Percentiles rank a stretch among this genome's conserved stretches.
phyloP scores from a whole-genome alignment of 2,797 vertebrate genomes.

The Brotula barbata region DNA sequence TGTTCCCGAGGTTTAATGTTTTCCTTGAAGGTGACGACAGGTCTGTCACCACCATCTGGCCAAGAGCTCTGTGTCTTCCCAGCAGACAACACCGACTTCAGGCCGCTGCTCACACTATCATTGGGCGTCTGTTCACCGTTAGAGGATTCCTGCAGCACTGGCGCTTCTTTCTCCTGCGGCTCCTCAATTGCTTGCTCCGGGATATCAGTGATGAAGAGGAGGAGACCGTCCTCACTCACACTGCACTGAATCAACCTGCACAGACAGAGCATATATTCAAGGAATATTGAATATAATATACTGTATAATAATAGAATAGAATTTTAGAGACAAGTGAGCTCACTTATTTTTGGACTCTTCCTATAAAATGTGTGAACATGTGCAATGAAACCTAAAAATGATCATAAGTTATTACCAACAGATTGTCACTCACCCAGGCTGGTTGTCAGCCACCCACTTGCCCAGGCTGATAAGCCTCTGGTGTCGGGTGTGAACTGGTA shows the following conservation, averaged over 20 bases:
- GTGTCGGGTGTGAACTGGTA: constrained; percentile 84
- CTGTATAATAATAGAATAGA: too few relatives aligned
- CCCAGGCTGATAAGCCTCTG: constrained; percentile 89
- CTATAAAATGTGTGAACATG: not conserved
- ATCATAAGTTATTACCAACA: not conserved
- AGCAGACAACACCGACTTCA: constrained; percentile 91
- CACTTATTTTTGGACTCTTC: too few relatives aligned
- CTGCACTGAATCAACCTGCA: constrained; percentile 91
- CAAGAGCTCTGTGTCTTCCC: constrained; percentile 86
- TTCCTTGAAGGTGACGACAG: constrained; percentile 96
- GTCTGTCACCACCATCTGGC: constrained; percentile 87
- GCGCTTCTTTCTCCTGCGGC: constrained; percentile 86
- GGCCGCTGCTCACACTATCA: constrained; percentile 72
- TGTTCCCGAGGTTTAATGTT: constrained; percentile 94
- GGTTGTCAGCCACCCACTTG: constrained; percentile 94
- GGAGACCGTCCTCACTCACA: constrained; percentile 84
- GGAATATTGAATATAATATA: too few relatives aligned
- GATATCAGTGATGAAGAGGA: constrained; percentile 92
- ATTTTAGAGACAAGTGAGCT: too few relatives aligned
- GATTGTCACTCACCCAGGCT: constrained; percentile 82
- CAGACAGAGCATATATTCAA: too few relatives aligned
- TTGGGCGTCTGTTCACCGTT: constrained; percentile 77
- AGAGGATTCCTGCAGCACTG: constrained; percentile 87
- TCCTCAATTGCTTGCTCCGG: constrained; percentile 90
- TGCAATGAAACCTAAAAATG: not conserved